phyloP scores from a whole-genome alignment of 2,888 invertebrate genomes.

The Ptilodon capucinus region DNA sequence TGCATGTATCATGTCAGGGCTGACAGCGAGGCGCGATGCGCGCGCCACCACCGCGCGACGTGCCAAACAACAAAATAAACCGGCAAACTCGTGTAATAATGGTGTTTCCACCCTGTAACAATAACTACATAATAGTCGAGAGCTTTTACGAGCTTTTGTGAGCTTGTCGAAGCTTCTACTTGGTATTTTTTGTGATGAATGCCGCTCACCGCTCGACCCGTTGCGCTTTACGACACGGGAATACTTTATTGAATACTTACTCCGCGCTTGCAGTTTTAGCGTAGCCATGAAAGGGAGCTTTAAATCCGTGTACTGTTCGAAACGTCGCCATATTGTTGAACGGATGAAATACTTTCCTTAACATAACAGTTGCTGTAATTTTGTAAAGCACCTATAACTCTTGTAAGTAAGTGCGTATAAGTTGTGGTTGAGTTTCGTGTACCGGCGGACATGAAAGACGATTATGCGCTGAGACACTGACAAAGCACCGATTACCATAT shows the following conservation, averaged over 20 bases:
- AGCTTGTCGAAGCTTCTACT: conserved; percentile 79
- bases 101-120: conserved; percentile 82
- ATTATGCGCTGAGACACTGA: conserved; percentile 46
- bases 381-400: conserved; percentile 4
- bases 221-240: conserved; percentile 60
- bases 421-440: conserved; percentile 12
- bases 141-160: conserved; percentile 82
- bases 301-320: conserved; percentile 55
- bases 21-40: conserved; percentile 14
- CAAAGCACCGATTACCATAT: conserved; percentile 55
- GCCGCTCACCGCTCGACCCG: conserved; percentile 52
- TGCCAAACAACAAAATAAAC: conserved; percentile 76
- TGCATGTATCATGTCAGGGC: conserved; percentile 15
- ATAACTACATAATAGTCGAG: conserved; percentile 82
- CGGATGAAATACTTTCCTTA: conserved; percentile 51
- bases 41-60: conserved; percentile 48
- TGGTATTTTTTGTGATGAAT: conserved; percentile 74
- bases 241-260: conserved; percentile 78
- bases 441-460: conserved; percentile 37
- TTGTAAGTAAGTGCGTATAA: conserved; percentile 8
- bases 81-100: conserved; percentile 74
- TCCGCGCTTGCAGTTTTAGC: conserved; percentile 52
- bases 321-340: conserved; percentile 55
- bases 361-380: conserved; percentile 11
- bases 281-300: conserved; percentile 46